Percentiles rank a stretch among this genome's conserved stretches.
Evolutionary conservation across 2,113 vertebrate species (phyloP).

Genomic region (Solenodon paradoxus): DNA sequence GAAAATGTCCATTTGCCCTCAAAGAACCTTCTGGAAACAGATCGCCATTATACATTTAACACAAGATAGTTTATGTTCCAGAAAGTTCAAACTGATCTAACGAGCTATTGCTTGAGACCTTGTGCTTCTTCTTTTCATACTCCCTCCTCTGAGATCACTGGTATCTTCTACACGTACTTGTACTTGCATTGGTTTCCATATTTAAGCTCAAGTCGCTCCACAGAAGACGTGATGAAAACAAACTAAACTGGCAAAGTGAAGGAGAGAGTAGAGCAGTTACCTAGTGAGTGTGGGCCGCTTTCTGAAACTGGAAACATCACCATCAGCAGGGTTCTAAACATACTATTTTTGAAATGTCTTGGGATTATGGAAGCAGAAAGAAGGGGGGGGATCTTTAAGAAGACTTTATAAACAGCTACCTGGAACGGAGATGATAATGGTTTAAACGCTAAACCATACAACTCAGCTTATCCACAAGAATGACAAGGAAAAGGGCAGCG

Average conservation of each 20-base stretch:
- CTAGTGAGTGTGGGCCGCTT: neutral
- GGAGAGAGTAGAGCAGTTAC: neutral
- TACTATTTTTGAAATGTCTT: neutral
- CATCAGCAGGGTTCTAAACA: neutral
- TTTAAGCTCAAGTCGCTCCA: neutral
- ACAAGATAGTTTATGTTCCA: neutral
- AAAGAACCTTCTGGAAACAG: constrained; percentile 18
- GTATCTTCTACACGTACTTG: neutral
- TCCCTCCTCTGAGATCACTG: neutral
- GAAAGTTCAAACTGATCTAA: constrained; percentile 33
- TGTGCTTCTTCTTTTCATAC: neutral
- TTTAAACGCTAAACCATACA: neutral
- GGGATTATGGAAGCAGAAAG: neutral
- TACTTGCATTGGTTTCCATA: too few species aligned
- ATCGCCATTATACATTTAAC: constrained; percentile 22
- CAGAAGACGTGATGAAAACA: neutral
- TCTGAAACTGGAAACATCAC: neutral
- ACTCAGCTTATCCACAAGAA: neutral
- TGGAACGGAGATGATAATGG: neutral
- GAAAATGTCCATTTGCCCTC: neutral
- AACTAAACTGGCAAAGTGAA: neutral
- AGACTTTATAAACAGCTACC: neutral
- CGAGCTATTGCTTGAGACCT: neutral
- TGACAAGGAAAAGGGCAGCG: neutral
- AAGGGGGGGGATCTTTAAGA: neutral